Conservation (phyloP, 2,888 invertebrate species). For the Scotopteryx bipunctaria region DNA sequence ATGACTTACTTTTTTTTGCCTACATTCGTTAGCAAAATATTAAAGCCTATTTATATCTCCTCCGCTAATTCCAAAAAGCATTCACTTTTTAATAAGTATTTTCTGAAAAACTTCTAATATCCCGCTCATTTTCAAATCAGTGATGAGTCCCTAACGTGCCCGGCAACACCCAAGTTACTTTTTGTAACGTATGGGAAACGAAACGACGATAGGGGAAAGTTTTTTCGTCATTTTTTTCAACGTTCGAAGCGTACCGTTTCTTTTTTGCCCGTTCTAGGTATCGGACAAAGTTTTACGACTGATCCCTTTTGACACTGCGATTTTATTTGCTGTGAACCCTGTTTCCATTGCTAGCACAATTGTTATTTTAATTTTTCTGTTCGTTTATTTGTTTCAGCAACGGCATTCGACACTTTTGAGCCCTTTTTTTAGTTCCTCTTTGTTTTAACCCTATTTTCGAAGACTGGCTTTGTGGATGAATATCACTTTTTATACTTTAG, state of each 20-base stretch:
- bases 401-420: constrained; percentile 10
- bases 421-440: neutral
- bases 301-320: constrained; percentile 47
- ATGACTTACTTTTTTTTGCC: neutral
- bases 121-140: constrained; percentile 14
- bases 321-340: constrained; percentile 45
- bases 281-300: constrained; percentile 46
- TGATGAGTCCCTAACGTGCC: constrained; percentile 47
- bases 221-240: constrained; percentile 48
- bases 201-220: constrained; percentile 38
- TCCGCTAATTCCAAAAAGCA: neutral
- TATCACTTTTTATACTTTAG: too few relatives aligned
- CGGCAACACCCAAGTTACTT: constrained; percentile 29
- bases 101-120: too few relatives aligned
- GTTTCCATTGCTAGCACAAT: constrained; percentile 36
- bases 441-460: neutral
- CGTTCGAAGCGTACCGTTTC: constrained; percentile 36
- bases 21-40: neutral
- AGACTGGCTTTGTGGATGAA: neutral
- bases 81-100: too few relatives aligned
- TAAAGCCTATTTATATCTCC: neutral
- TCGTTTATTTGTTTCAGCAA: constrained; percentile 37
- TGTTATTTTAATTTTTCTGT: constrained; percentile 40
- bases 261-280: constrained; percentile 48
- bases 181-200: constrained; percentile 35